Conservation (phyloP, 1,140 invertebrate species). For the Eumeta japonica region DNA sequence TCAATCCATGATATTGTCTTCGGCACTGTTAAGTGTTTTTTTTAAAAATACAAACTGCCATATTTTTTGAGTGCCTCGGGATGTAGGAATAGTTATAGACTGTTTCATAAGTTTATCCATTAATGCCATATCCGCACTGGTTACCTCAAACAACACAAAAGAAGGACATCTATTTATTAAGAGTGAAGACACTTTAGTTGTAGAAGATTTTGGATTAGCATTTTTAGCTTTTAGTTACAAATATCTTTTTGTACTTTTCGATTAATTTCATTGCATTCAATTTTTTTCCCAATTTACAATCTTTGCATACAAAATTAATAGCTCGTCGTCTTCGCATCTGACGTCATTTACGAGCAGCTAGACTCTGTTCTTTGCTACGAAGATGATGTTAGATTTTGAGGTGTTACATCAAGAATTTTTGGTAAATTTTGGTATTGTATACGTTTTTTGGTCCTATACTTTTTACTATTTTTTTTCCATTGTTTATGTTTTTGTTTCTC, state of each 20-base stretch:
- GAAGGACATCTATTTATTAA: slow-evolving; percentile 8
- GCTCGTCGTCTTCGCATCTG: neutral
- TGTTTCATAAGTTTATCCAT: slow-evolving; percentile 11
- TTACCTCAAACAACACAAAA: too few relatives aligned
- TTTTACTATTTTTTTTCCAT: too few relatives aligned
- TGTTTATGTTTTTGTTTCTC: neutral
- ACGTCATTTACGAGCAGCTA: neutral
- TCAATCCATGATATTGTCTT: slow-evolving; percentile 14
- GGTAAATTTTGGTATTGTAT: neutral
- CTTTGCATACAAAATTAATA: slow-evolving; percentile 1
- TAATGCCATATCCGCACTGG: slow-evolving; percentile 6
- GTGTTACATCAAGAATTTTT: neutral
- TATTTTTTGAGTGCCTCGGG: slow-evolving; percentile 18
- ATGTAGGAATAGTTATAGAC: slow-evolving; percentile 9
- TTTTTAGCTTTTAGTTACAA: neutral
- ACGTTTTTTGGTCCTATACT: neutral
- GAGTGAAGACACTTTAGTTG: neutral
- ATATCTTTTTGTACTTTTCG: too few relatives aligned
- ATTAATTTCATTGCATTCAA: too few relatives aligned
- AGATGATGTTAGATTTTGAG: neutral
- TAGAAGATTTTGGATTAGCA: neutral
- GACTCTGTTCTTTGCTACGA: neutral
- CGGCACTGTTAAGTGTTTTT: slow-evolving; percentile 10
- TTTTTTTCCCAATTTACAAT: neutral
- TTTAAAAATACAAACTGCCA: slow-evolving; percentile 15